Percentiles rank a stretch among this genome's conserved stretches.
phyloP scores from a whole-genome alignment of 2,113 vertebrate genomes.

The Hymenochirus boettgeri region DNA sequence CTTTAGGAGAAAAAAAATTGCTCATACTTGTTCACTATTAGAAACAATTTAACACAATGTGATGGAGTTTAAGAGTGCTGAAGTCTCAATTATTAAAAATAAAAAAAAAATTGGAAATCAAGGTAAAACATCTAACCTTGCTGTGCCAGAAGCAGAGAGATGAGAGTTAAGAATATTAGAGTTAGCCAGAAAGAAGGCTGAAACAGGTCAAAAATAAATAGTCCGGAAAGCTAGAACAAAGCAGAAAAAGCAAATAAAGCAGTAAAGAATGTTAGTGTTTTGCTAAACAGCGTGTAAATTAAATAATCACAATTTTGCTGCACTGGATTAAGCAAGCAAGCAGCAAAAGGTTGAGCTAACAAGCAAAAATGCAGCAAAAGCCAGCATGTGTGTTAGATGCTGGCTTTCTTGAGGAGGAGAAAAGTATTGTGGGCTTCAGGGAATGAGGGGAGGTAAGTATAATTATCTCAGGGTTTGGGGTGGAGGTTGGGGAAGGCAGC shows the following conservation, averaged over 20 bases:
- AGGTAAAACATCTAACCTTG: constrained; percentile 71
- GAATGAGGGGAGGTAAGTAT: too few relatives aligned
- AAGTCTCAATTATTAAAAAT: background rate
- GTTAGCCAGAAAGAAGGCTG: constrained; percentile 73
- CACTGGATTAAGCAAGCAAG: too few relatives aligned
- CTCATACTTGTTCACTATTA: too few relatives aligned
- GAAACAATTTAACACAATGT: background rate
- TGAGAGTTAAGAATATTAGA: constrained; percentile 74
- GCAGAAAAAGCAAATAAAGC: constrained; percentile 71
- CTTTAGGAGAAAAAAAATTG: too few relatives aligned
- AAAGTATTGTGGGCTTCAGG: too few relatives aligned
- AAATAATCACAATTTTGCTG: background rate
- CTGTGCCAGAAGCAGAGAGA: constrained; percentile 49
- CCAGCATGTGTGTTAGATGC: too few relatives aligned
- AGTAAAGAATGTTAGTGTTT: constrained; percentile 55
- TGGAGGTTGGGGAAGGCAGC: too few relatives aligned
- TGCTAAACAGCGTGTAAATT: background rate
- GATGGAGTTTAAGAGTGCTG: background rate
- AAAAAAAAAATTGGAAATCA: constrained; percentile 4
- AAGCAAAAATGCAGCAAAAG: too few relatives aligned
- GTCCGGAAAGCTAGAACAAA: constrained; percentile 70
- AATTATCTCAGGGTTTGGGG: too few relatives aligned
- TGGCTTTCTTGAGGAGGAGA: too few relatives aligned
- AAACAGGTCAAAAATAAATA: constrained; percentile 71
- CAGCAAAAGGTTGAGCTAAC: too few relatives aligned